phyloP scores from a whole-genome alignment of 2,888 invertebrate genomes.

The Rotaria macrura region DNA sequence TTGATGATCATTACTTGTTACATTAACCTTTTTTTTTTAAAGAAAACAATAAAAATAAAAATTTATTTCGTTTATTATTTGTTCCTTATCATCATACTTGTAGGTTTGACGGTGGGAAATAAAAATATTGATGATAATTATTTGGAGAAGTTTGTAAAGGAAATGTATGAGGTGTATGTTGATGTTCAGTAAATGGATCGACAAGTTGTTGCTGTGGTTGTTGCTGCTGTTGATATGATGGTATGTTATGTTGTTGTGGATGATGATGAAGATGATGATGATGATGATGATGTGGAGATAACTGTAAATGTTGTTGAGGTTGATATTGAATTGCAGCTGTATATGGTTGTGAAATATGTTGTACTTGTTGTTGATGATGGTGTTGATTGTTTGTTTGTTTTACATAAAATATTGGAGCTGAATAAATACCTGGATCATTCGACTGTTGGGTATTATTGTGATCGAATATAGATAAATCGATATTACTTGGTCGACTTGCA shows the following conservation, averaged over 20 bases:
- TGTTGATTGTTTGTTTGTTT: neutral
- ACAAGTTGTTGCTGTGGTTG: slow-evolving; percentile 20
- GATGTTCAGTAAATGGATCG: neutral
- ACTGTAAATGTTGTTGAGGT: neutral
- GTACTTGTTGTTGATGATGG: neutral
- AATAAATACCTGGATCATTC: neutral
- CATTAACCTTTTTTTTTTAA: neutral
- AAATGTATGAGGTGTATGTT: slow-evolving; percentile 17
- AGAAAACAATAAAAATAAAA: too few relatives aligned
- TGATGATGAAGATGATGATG: neutral
- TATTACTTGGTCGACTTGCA: neutral
- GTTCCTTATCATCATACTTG: neutral
- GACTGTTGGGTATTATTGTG: neutral
- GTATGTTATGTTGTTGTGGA: neutral
- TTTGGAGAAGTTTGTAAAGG: neutral
- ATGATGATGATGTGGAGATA: neutral
- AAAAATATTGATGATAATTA: neutral
- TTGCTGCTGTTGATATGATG: neutral
- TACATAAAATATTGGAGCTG: neutral
- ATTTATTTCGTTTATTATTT: neutral
- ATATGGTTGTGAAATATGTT: neutral
- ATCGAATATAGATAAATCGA: neutral
- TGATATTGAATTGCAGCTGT: neutral
- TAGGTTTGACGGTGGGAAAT: neutral
- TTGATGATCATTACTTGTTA: neutral